A percentile compares a stretch with the other conserved stretches of the same genome.
Evolutionary conservation across 2,797 vertebrate genomes (phyloP).

Genomic region (Halcyon chelicuti): DNA sequence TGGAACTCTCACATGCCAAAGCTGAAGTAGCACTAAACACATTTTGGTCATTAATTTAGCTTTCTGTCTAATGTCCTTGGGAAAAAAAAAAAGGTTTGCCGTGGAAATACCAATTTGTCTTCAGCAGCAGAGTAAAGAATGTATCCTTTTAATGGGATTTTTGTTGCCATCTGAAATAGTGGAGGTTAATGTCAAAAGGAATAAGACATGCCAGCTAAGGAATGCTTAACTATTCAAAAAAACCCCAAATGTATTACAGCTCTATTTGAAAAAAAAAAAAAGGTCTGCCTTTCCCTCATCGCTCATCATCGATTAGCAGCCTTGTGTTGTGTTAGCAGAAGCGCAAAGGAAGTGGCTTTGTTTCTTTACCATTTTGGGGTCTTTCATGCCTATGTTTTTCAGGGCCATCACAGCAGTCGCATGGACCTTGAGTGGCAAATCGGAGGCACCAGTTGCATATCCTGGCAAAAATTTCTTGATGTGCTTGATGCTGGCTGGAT

Average conservation of each 20-base stretch:
- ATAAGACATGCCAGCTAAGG: background rate
- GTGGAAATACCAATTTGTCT: constrained; percentile 6
- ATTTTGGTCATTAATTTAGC: constrained; percentile 41
- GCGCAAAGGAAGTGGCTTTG: background rate
- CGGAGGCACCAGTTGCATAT: constrained; percentile 25
- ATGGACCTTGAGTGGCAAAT: constrained; percentile 47
- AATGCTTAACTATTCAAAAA: background rate
- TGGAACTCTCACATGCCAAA: constrained; percentile 29
- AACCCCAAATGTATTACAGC: background rate
- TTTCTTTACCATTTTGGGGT: constrained; percentile 67
- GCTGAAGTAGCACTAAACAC: constrained; percentile 34
- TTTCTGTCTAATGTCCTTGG: constrained; percentile 44
- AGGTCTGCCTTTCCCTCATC: background rate
- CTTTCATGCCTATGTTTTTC: constrained; percentile 65
- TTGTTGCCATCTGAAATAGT: background rate
- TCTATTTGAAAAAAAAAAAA: background rate
- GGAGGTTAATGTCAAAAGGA: constrained; percentile 15
- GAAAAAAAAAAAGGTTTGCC: background rate
- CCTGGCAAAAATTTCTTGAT: constrained; percentile 73
- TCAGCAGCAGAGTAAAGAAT: constrained; percentile 5
- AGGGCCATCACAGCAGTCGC: constrained; percentile 57
- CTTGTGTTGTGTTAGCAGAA: background rate
- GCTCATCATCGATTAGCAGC: background rate
- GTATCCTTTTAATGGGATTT: constrained; percentile 2
- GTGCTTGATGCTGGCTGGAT: constrained; percentile 68